Conservation (phyloP, 2,888 invertebrate species). For the Sarcophaga subvicina region DNA sequence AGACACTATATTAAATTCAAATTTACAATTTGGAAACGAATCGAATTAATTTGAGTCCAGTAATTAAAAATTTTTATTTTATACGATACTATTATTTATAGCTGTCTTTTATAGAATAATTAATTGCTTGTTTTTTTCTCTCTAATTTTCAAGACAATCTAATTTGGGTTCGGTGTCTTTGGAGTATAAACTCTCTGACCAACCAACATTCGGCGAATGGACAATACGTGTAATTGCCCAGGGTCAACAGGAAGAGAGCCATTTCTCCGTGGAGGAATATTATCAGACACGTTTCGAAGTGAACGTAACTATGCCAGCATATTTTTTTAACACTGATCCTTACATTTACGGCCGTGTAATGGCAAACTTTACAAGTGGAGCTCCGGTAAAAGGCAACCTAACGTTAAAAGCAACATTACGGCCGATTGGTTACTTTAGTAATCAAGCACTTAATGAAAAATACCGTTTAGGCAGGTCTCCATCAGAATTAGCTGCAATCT, state of each 20-base stretch:
- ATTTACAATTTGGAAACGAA: too few species aligned
- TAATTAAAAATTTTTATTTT: too few species aligned
- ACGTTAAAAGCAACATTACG: conserved; percentile 91
- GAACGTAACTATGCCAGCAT: conserved; percentile 97
- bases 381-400: conserved; percentile 93
- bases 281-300: conserved; percentile 97
- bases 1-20: too few species aligned
- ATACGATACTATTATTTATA: too few species aligned
- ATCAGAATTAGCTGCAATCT: conserved; percentile 73
- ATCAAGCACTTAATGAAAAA: conserved; percentile 83
- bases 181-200: conserved; percentile 94
- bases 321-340: conserved; percentile 93
- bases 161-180: conserved; percentile 97
- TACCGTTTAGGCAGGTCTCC: conserved; percentile 81
- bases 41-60: too few species aligned
- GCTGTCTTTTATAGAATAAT: too few species aligned
- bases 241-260: conserved; percentile 92
- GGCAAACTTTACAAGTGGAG: conserved; percentile 98
- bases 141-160: conserved; percentile 85
- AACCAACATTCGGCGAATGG: conserved; percentile 97
- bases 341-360: conserved; percentile 93
- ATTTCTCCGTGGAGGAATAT: conserved; percentile 95
- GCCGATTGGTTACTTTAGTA: conserved; percentile 86
- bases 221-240: conserved; percentile 93
- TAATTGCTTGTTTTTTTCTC: not conserved